Percentiles rank a stretch among this genome's conserved stretches.
Conservation (phyloP, 2,797 vertebrate species). For the Triplophysa bombifrons region DNA sequence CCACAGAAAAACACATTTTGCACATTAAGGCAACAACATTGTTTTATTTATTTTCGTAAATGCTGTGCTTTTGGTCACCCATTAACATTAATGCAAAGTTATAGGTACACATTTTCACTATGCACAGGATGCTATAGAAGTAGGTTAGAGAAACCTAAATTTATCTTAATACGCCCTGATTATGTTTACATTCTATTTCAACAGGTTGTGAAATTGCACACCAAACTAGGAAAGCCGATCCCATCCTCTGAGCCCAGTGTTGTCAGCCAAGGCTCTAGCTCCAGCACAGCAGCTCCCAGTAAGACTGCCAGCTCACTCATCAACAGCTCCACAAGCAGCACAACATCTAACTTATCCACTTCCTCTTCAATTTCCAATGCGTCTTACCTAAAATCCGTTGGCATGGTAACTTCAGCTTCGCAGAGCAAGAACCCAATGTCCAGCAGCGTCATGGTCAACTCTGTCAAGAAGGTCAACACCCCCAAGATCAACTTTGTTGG, state of each 20-base stretch:
- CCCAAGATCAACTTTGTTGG: constrained; percentile 99
- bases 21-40: background rate
- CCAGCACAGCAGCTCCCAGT: constrained; percentile 82
- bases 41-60: too few relatives aligned
- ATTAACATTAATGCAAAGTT: background rate
- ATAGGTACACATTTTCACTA: too few relatives aligned
- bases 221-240: constrained; percentile 97
- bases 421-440: constrained; percentile 72
- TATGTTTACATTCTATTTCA: background rate
- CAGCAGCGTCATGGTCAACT: constrained; percentile 64
- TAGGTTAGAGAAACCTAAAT: background rate
- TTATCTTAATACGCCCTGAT: too few relatives aligned
- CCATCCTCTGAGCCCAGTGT: constrained; percentile 97
- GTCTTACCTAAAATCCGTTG: constrained; percentile 82
- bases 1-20: too few relatives aligned
- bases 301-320: constrained; percentile 80
- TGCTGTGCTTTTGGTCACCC: background rate
- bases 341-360: constrained; percentile 72
- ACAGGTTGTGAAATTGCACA: constrained; percentile 97
- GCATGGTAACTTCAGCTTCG: constrained; percentile 63
- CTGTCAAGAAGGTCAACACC: constrained; percentile 89
- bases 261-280: constrained; percentile 84
- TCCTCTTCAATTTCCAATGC: constrained; percentile 76
- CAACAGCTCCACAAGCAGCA: constrained; percentile 79
- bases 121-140: background rate